These are phyloP conservation scores for Channallabes apus DNA, from an alignment of 2,797 vertebrate genomes.

Conservation along the genomic window DNA sequence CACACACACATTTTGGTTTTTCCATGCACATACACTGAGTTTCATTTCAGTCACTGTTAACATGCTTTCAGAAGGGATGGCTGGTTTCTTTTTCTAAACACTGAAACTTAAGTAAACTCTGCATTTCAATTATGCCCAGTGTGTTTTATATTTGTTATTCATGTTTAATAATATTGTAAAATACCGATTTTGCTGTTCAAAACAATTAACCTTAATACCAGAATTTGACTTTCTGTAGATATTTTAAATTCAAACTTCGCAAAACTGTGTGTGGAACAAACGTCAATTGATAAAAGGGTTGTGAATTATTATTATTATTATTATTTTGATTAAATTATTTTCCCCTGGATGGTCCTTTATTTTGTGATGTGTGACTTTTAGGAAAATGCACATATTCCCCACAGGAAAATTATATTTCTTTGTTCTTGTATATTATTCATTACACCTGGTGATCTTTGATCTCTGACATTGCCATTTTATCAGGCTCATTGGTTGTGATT, in stretches of 20 bases:
- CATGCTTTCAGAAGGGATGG: background rate
- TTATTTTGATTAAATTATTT: constrained; percentile 26
- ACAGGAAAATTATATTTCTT: constrained; percentile 36
- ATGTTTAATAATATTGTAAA: constrained; percentile 11
- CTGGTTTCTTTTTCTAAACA: constrained; percentile 14
- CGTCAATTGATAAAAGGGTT: background rate
- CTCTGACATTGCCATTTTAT: constrained; percentile 13
- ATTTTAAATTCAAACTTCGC: background rate
- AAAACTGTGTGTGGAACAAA: constrained; percentile 2
- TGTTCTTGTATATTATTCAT: constrained; percentile 3
- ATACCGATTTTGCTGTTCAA: background rate
- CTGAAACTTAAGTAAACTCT: constrained; percentile 5
- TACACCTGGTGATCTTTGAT: background rate
- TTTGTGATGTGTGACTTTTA: constrained; percentile 5
- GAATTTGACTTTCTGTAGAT: constrained; percentile 3
- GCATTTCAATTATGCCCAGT: background rate
- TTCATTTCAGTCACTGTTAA: background rate
- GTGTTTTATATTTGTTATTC: constrained; percentile 28
- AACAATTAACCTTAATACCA: background rate
- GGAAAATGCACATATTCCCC: background rate
- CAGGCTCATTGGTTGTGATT: constrained; percentile 17
- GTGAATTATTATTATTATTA: background rate
- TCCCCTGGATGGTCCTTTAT: background rate
- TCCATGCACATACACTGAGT: background rate
- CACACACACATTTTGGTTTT: background rate